Percentiles rank a stretch among this genome's conserved stretches.
phyloP scores from a whole-genome alignment of 2,888 invertebrate genomes.

The Athrips mouffetella region DNA sequence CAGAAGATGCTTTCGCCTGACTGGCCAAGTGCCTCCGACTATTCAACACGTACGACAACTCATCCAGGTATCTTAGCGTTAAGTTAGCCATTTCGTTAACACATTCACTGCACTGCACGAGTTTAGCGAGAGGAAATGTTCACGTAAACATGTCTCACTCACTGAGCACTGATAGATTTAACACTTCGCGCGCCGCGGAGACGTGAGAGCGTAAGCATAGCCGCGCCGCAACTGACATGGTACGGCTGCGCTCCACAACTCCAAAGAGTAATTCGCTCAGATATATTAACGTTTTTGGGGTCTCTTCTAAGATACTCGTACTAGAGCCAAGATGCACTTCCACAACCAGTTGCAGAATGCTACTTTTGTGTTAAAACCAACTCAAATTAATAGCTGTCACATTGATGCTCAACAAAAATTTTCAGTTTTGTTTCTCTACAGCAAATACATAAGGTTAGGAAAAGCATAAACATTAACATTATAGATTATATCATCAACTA shows the following conservation, averaged over 20 bases:
- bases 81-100: constrained; percentile 61
- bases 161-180: background rate
- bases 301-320: too few species aligned
- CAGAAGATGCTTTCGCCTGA: constrained; percentile 70
- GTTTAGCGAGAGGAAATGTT: constrained; percentile 19
- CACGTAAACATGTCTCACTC: constrained; percentile 21
- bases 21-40: constrained; percentile 59
- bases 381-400: too few species aligned
- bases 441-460: too few species aligned
- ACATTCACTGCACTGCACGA: constrained; percentile 30
- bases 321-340: too few species aligned
- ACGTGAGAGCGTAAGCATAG: background rate
- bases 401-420: too few species aligned
- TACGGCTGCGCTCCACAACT: background rate
- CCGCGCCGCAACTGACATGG: background rate
- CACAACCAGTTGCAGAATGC: too few species aligned
- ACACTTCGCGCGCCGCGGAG: background rate
- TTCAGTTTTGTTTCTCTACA: too few species aligned
- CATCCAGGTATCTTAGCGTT: constrained; percentile 73
- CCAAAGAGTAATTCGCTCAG: background rate
- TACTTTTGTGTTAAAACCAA: too few species aligned
- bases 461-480: too few species aligned
- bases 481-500: too few species aligned
- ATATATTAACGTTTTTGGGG: background rate
- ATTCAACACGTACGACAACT: constrained; percentile 70